phyloP scores from a whole-genome alignment of 2,797 vertebrate genomes.

The Pampus argenteus region DNA sequence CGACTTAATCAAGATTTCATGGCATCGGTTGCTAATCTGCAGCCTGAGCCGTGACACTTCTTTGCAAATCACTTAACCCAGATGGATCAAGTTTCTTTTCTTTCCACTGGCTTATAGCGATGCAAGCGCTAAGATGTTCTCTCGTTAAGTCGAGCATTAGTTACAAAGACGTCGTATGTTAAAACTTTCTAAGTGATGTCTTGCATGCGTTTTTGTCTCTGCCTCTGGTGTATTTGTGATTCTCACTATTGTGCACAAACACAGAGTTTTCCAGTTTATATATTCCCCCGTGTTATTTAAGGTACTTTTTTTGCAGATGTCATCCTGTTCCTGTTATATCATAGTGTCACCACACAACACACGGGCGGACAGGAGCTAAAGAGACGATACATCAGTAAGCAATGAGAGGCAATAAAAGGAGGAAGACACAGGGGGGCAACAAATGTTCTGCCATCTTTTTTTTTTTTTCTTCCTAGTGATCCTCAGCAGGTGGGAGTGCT shows the following conservation, averaged over 20 bases:
- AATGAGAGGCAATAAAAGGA: slow-evolving; percentile 45
- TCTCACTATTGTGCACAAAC: background rate
- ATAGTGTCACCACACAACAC: slow-evolving; percentile 2
- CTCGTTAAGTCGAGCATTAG: slow-evolving; percentile 53
- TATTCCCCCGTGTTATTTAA: background rate
- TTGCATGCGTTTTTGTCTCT: background rate
- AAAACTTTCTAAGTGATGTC: too few species aligned
- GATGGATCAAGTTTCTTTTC: slow-evolving; percentile 51
- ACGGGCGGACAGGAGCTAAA: slow-evolving; percentile 1
- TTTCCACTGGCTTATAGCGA: slow-evolving; percentile 47
- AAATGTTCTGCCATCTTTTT: slow-evolving; percentile 72
- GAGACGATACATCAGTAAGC: slow-evolving; percentile 39
- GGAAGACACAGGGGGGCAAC: slow-evolving; percentile 50
- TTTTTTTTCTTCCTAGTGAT: slow-evolving; percentile 59
- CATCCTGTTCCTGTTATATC: background rate
- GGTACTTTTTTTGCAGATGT: background rate
- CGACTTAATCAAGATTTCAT: slow-evolving; percentile 34
- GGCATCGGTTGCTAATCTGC: slow-evolving; percentile 52
- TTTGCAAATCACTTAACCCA: slow-evolving; percentile 48
- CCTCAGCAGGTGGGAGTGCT: slow-evolving; percentile 84
- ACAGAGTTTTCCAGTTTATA: background rate
- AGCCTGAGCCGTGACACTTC: slow-evolving; percentile 38
- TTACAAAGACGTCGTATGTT: slow-evolving; percentile 28
- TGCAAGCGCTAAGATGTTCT: slow-evolving; percentile 56
- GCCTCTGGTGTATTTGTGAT: background rate